Percentiles rank a stretch among this genome's conserved stretches.
Evolutionary conservation across 2,888 invertebrate genomes (phyloP).

Genomic region (Neocrepidodera transversa): DNA sequence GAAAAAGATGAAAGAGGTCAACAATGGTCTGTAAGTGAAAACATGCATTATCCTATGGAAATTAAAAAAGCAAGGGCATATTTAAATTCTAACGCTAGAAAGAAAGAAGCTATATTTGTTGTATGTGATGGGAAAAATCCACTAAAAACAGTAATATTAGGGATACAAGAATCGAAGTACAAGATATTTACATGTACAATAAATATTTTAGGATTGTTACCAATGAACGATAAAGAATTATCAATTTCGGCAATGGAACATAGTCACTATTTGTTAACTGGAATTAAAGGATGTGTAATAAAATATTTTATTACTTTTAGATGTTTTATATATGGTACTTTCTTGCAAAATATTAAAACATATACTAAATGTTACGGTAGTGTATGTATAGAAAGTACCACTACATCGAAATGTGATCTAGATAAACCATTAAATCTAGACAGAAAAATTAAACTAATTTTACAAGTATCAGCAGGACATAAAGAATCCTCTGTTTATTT

Average conservation of each 20-base stretch:
- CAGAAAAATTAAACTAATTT: constrained; percentile 34
- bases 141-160: constrained; percentile 37
- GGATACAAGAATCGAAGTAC: constrained; percentile 25
- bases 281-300: constrained; percentile 17
- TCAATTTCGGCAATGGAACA: constrained; percentile 39
- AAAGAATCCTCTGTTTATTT: constrained; percentile 36
- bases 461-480: constrained; percentile 45
- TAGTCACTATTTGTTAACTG: constrained; percentile 34
- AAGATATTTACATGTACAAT: constrained; percentile 31
- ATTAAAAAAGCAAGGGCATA: constrained; percentile 37
- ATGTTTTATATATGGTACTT: constrained; percentile 39
- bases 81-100: constrained; percentile 24
- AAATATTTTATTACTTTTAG: constrained; percentile 37
- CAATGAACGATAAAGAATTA: constrained; percentile 32
- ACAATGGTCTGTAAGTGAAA: constrained; percentile 25
- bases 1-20: constrained; percentile 7
- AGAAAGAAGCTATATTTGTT: constrained; percentile 33
- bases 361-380: constrained; percentile 30
- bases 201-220: constrained; percentile 33
- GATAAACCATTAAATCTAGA: constrained; percentile 20
- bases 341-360: constrained; percentile 31
- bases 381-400: constrained; percentile 35
- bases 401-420: constrained; percentile 33
- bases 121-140: constrained; percentile 40
- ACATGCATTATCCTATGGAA: constrained; percentile 36